phyloP scores from a whole-genome alignment of 2,888 invertebrate species.

The Apantesis nais region DNA sequence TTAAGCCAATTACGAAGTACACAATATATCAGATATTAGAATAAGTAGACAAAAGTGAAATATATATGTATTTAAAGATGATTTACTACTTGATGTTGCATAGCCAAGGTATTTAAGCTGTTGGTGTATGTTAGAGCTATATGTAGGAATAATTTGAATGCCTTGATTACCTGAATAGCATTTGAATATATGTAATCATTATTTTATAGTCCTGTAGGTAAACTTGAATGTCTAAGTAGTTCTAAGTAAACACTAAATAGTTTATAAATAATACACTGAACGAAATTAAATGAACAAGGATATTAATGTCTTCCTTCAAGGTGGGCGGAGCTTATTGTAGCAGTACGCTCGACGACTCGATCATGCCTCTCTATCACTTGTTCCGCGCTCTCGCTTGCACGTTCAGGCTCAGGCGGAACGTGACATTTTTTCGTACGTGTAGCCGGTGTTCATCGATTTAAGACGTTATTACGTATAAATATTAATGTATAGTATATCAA shows the following conservation, averaged over 20 bases:
- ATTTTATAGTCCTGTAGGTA: neutral
- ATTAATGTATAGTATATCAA: neutral
- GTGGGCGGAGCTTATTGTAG: no score
- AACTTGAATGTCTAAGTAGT: slow-evolving; percentile 28
- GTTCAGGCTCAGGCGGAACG: no score
- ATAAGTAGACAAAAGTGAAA: no score
- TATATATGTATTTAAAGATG: neutral
- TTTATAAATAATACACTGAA: slow-evolving; percentile 5
- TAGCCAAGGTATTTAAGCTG: neutral
- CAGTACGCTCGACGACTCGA: no score
- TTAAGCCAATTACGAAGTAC: no score
- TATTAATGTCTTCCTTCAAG: neutral
- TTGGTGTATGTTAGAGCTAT: neutral
- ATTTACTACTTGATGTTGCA: neutral
- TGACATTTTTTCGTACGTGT: no score
- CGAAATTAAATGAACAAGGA: neutral
- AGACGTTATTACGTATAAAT: no score
- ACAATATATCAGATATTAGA: no score
- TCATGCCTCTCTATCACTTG: no score
- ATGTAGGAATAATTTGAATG: neutral
- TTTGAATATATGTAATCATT: neutral
- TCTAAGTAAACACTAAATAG: slow-evolving; percentile 21
- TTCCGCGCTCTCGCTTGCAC: no score
- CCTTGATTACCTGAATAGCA: neutral
- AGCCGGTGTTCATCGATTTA: no score